Evolutionary conservation across 2,113 vertebrate species (phyloP).

Genomic region (Phrynosoma platyrhinos): DNA sequence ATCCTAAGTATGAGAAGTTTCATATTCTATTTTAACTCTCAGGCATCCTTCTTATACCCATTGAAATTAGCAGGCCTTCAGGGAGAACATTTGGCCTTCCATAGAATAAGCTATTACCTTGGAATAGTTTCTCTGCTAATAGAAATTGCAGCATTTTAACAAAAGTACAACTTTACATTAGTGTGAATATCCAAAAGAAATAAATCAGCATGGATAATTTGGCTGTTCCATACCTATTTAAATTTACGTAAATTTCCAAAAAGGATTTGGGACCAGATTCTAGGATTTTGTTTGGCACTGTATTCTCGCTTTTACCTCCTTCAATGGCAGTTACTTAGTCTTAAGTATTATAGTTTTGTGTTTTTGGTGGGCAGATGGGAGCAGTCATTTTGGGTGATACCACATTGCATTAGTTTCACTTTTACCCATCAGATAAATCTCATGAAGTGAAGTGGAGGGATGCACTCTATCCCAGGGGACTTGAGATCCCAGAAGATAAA

Average conservation of each 20-base stretch:
- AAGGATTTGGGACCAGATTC: not conserved
- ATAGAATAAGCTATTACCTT: not conserved
- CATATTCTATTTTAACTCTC: accelerated
- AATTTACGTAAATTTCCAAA: constrained; percentile 28
- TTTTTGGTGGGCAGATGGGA: not conserved
- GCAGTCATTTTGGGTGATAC: not conserved
- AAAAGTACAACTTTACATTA: not conserved
- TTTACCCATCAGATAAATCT: not conserved
- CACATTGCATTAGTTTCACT: not conserved
- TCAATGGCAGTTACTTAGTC: not conserved
- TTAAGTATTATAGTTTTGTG: not conserved
- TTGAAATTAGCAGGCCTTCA: not conserved
- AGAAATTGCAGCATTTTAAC: not conserved
- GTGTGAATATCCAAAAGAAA: constrained; percentile 38
- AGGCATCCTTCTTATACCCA: not conserved
- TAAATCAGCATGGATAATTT: constrained; percentile 29
- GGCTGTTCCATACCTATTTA: constrained; percentile 30
- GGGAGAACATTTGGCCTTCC: not conserved
- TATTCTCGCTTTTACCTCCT: not conserved
- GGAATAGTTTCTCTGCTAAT: constrained; percentile 37
- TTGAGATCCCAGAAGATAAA: not conserved
- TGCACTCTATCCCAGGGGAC: not conserved
- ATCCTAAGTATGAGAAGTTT: not conserved
- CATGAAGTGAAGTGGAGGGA: not conserved
- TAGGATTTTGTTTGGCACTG: not conserved